Base-by-base conservation (phyloP, 2,797 vertebrate species). In the Hybognathus amarus region DNA sequence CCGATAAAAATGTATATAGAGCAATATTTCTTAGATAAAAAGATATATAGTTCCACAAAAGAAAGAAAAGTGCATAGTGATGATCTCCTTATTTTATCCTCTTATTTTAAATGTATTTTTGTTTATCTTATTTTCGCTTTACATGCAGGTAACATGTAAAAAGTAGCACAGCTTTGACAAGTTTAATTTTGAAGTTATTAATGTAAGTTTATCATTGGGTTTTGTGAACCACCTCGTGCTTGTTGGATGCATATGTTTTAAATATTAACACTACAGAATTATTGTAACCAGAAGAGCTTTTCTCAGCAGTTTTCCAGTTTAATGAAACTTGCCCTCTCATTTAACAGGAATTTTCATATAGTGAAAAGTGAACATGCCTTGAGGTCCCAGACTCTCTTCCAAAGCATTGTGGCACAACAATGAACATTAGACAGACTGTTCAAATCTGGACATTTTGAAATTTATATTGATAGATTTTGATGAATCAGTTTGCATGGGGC, bases 331-430 rank as follows among this genome's bases (percentile, higher is more conserved):
- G 4, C 5, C 15, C 33, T 38, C 47, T 67, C 17, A 64, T 63
- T 77, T 33, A 64, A 30, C 59, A 47, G 22, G 45, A 47, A 68
- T 68, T 79, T 79, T 79, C 63, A 68, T 68, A 18, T 68, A 68
- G 22, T 22, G 30, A 33, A 33, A 33, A 33, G 47, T 36, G 20
- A 79, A 77, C 30, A 54, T 24, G 77, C 42, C 77, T 20, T 40
- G 47, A 69, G 66, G n/a, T 79, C 12, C 78, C 47, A 67, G 42
- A 36, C 45, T 69, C 33, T 40, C 64, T 69, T 78, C 61, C n/a
- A 38, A 40, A 17, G 15, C 63, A 36, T 79, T 40, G n/a, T 56
- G 7, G 47, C 33, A 68, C n/a, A 18, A 56, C n/a, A 27, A 8
- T 40, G 17, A 50, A 66, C 45, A 50, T 78, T 45, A 77, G 56